Evolutionary conservation across 2,888 invertebrate species (phyloP).

Genomic region (Sepiola atlantica): DNA sequence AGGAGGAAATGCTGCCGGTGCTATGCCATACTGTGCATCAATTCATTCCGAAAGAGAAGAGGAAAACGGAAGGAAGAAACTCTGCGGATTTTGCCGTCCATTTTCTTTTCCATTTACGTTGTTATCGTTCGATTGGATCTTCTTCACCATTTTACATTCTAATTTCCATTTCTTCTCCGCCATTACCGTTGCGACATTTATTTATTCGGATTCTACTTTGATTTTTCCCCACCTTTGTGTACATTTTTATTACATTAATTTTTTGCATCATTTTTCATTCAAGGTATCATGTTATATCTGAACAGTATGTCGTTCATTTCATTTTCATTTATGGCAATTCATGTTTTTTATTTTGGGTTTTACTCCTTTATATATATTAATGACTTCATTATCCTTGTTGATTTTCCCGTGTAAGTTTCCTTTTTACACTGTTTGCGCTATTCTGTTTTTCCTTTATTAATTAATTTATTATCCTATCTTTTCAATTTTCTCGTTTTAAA

Average conservation of each 20-base stretch:
- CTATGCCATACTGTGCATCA: neutral
- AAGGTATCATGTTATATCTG: too few species aligned
- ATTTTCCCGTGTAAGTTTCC: too few species aligned
- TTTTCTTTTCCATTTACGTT: neutral
- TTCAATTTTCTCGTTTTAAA: too few species aligned
- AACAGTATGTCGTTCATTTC: too few species aligned
- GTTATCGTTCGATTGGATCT: neutral
- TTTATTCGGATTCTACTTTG: neutral
- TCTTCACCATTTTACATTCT: neutral
- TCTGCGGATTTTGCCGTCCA: neutral
- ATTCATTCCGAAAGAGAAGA: constrained; percentile 15
- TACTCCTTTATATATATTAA: too few species aligned
- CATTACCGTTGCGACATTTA: neutral
- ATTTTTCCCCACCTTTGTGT: neutral
- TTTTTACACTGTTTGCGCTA: too few species aligned
- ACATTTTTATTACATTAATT: neutral
- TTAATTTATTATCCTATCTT: too few species aligned
- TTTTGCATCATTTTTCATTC: neutral
- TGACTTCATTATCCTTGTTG: too few species aligned
- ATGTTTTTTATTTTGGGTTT: too few species aligned
- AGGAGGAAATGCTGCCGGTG: neutral
- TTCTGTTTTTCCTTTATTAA: too few species aligned
- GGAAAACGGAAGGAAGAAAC: neutral
- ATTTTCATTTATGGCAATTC: too few species aligned
- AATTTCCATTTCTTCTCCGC: too few species aligned